Conservation (phyloP, 2,888 invertebrate species). For the Horisme vitalbata region DNA sequence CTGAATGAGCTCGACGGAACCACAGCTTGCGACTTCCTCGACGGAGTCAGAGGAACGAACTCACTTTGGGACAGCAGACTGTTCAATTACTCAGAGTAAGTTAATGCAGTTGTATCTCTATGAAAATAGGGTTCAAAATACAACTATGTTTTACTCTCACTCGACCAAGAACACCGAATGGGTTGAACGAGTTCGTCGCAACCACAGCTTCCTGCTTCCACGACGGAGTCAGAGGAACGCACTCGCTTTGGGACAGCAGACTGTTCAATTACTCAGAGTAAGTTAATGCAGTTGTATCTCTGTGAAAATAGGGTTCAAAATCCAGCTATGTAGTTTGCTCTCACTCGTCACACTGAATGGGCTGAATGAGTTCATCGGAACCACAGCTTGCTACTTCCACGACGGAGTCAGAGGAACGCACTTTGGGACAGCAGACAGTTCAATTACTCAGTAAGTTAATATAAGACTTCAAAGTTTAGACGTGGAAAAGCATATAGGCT, state of each 20-base stretch:
- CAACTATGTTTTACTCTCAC: too few species aligned
- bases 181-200: too few species aligned
- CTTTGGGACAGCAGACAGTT: conserved; percentile 99
- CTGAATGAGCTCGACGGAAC: conserved; percentile 97
- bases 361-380: too few species aligned
- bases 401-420: conserved; percentile 94
- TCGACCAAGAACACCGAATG: too few species aligned
- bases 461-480: too few species aligned
- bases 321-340: conserved; percentile 51
- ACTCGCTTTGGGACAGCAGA: conserved; percentile 97
- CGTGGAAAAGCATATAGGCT: too few species aligned
- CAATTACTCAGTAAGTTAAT: conserved; percentile 94
- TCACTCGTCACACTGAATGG: too few species aligned
- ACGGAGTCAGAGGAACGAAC: conserved; percentile 94
- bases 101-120: neutral
- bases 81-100: conserved; percentile 96
- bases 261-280: conserved; percentile 97
- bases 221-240: conserved; percentile 92
- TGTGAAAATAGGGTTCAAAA: too few species aligned
- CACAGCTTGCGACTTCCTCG: conserved; percentile 95
- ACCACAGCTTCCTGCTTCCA: conserved; percentile 95
- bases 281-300: conserved; percentile 43
- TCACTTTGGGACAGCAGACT: conserved; percentile 97
- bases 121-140: too few species aligned
- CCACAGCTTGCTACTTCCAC: conserved; percentile 95